Conservation (phyloP, 53 echinoderm and acorn worm species). For the Mesocentrotus franciscanus region DNA sequence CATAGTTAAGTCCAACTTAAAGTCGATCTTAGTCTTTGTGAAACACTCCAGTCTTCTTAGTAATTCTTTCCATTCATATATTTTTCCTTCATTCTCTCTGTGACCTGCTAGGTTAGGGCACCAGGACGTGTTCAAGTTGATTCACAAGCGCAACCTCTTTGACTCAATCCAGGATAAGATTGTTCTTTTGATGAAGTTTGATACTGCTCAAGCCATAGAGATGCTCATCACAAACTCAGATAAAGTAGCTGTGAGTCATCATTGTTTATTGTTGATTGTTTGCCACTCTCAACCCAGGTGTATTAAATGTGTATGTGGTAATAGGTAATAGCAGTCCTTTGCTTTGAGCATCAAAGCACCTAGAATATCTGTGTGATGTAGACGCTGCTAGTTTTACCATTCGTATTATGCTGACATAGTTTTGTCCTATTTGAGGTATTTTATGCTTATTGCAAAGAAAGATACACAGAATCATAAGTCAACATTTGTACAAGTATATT, state of each 20-base stretch:
- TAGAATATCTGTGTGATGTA: no score
- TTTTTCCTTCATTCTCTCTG: background rate
- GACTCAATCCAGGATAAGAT: constrained; percentile 95
- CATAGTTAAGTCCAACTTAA: no score
- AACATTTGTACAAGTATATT: no score
- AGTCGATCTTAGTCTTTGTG: no score
- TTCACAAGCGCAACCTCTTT: constrained; percentile 89
- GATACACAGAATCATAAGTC: no score
- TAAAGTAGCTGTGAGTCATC: constrained; percentile 89
- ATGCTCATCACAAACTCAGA: constrained; percentile 87
- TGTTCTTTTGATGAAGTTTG: constrained; percentile 92
- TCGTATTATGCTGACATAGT: no score
- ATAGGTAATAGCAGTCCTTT: background rate
- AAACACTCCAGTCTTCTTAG: background rate
- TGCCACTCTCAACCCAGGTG: no score
- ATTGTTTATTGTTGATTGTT: background rate
- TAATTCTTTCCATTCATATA: background rate
- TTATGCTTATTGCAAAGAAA: no score
- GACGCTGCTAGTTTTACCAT: no score
- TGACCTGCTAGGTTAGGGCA: constrained; percentile 79
- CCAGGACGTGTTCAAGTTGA: constrained; percentile 91
- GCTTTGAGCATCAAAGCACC: background rate
- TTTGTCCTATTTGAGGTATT: no score
- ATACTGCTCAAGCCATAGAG: constrained; percentile 79
- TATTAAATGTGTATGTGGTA: no score